phyloP scores from a whole-genome alignment of 2,888 invertebrate species.

The Platerodrilus igneus region DNA sequence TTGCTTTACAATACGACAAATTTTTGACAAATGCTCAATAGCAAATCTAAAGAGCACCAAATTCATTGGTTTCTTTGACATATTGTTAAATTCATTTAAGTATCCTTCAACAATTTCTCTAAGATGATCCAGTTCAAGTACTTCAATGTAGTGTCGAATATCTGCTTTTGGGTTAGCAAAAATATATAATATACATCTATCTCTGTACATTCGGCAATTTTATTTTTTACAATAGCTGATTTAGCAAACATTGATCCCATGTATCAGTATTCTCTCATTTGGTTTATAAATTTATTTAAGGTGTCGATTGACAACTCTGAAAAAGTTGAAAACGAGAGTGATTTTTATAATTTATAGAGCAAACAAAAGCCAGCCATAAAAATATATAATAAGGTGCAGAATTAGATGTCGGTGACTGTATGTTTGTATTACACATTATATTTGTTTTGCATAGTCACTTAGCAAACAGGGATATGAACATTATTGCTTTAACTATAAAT shows the following conservation, averaged over 20 bases:
- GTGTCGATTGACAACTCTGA: slow-evolving; percentile 83
- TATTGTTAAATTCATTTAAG: slow-evolving; percentile 86
- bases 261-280: slow-evolving; percentile 93
- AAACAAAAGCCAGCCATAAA: too few species aligned
- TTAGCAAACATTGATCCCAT: slow-evolving; percentile 91
- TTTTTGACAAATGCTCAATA: slow-evolving; percentile 87
- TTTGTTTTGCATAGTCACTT: too few species aligned
- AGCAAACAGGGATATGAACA: too few species aligned
- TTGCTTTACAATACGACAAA: slow-evolving; percentile 86
- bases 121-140: slow-evolving; percentile 74
- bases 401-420: too few species aligned
- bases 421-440: too few species aligned
- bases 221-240: slow-evolving; percentile 90
- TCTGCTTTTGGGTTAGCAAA: slow-evolving; percentile 93
- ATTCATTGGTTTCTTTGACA: slow-evolving; percentile 96
- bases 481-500: too few species aligned
- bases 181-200: slow-evolving; percentile 92
- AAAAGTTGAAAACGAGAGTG: slow-evolving; percentile 76
- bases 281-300: slow-evolving; percentile 89
- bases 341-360: too few species aligned
- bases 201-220: slow-evolving; percentile 80
- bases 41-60: slow-evolving; percentile 91
- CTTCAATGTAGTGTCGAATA: slow-evolving; percentile 82
- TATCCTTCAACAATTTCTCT: slow-evolving; percentile 81
- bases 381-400: too few species aligned